These are phyloP conservation scores for Oedothorax gibbosus DNA, from an alignment of 1,140 invertebrate genomes.

Conservation along the genomic window DNA sequence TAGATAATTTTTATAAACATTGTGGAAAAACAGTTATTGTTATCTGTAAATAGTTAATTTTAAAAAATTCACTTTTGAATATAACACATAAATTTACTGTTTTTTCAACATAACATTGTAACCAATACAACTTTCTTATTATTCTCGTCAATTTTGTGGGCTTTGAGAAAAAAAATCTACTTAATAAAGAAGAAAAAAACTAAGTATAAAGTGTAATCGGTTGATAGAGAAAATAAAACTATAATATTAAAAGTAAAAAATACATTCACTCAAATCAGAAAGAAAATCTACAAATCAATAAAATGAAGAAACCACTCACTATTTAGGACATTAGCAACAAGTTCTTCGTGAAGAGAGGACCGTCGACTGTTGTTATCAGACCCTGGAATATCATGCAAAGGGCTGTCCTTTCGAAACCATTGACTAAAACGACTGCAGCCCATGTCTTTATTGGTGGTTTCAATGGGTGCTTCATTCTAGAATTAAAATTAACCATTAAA, in stretches of 20 bases:
- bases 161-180: no score
- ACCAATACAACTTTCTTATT: no score
- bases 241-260: neutral
- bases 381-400: conserved; percentile 50
- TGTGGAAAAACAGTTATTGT: no score
- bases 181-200: no score
- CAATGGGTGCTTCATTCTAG: conserved; percentile 56
- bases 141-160: no score
- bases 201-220: no score
- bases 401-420: conserved; percentile 65
- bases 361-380: conserved; percentile 70
- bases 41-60: no score
- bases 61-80: no score
- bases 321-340: conserved; percentile 76
- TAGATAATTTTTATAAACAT: no score
- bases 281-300: neutral
- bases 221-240: neutral
- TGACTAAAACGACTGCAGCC: conserved; percentile 68
- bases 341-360: conserved; percentile 76
- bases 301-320: conserved; percentile 68
- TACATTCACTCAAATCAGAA: neutral
- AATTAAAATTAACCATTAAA: conserved; percentile 39
- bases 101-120: no score
- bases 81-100: no score
- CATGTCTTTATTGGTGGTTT: conserved; percentile 29